A percentile compares a stretch with the other conserved stretches of the same genome.
Conservation (phyloP, 1,140 invertebrate species). For the Trypoxylus dichotomus region DNA sequence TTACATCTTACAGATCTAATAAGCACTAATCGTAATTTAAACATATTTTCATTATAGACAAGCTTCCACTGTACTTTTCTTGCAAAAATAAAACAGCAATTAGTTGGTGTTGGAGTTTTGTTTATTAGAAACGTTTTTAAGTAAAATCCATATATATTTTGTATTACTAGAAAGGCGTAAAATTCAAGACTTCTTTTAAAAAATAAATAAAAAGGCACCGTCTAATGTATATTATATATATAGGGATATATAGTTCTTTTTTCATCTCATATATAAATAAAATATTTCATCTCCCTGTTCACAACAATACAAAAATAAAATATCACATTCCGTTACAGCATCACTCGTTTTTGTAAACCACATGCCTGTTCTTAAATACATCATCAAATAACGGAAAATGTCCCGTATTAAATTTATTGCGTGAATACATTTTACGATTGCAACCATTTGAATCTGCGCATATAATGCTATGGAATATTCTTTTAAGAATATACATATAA, state of each 20-base stretch:
- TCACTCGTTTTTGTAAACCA: constrained; percentile 15
- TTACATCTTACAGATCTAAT: too few species aligned
- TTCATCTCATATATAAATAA: constrained; percentile 29
- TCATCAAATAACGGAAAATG: constrained; percentile 32
- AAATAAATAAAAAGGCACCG: constrained; percentile 21
- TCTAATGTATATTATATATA: constrained; percentile 16
- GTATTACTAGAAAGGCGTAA: constrained; percentile 21
- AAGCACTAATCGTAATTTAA: too few species aligned
- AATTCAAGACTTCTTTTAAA: constrained; percentile 1
- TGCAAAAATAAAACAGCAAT: not conserved
- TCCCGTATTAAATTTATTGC: constrained; percentile 20
- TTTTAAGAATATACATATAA: not conserved
- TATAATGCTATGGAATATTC: not conserved
- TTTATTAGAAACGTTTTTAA: constrained; percentile 20
- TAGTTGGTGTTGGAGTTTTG: constrained; percentile 3
- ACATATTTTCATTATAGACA: too few species aligned
- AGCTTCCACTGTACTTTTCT: not conserved
- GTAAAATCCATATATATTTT: constrained; percentile 12
- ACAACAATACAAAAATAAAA: constrained; percentile 35
- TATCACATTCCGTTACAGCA: constrained; percentile 36
- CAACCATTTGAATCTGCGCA: not conserved
- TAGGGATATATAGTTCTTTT: not conserved
- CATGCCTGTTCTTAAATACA: constrained; percentile 22
- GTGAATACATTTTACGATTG: constrained; percentile 7
- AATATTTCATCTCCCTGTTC: constrained; percentile 29